Evolutionary conservation across 2,888 invertebrate species (phyloP).

Genomic region (Sceliomorpha sp.): DNA sequence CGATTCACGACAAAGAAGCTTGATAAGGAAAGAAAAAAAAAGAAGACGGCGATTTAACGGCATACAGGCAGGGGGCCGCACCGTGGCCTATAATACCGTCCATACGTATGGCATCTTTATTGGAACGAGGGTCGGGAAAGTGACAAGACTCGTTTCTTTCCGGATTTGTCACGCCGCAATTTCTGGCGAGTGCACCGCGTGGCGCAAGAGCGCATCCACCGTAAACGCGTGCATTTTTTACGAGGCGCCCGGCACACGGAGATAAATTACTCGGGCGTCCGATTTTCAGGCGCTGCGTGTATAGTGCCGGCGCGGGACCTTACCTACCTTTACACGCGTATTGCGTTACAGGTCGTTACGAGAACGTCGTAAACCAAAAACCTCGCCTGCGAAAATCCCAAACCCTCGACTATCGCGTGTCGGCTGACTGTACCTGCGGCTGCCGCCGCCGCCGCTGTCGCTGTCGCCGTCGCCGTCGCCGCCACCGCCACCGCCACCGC

Average conservation of each 20-base stretch:
- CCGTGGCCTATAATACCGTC: too few species aligned
- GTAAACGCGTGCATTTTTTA: constrained; percentile 67
- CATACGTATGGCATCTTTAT: too few species aligned
- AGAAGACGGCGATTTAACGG: too few species aligned
- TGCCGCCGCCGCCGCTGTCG: too few species aligned
- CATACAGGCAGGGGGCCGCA: too few species aligned
- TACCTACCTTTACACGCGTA: constrained; percentile 33
- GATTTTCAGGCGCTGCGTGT: constrained; percentile 27
- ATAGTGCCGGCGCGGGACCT: too few species aligned
- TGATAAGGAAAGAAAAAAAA: too few species aligned
- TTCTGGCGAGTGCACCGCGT: constrained; percentile 16
- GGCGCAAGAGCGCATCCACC: constrained; percentile 20
- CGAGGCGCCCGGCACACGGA: constrained; percentile 40
- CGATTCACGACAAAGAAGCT: too few species aligned
- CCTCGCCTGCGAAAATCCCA: constrained; percentile 7
- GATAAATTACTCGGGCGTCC: constrained; percentile 62
- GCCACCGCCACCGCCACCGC: too few species aligned
- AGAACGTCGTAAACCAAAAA: constrained; percentile 38
- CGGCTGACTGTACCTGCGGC: not conserved
- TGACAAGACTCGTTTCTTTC: constrained; percentile 6
- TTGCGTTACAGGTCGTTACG: constrained; percentile 33
- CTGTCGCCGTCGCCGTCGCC: too few species aligned
- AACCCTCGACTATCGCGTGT: constrained; percentile 4
- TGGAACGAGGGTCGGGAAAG: too few species aligned
- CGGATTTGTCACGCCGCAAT: constrained; percentile 24